Evolutionary conservation across 2,888 invertebrate species (phyloP).

Genomic region (Exephanes ischioxanthus): DNA sequence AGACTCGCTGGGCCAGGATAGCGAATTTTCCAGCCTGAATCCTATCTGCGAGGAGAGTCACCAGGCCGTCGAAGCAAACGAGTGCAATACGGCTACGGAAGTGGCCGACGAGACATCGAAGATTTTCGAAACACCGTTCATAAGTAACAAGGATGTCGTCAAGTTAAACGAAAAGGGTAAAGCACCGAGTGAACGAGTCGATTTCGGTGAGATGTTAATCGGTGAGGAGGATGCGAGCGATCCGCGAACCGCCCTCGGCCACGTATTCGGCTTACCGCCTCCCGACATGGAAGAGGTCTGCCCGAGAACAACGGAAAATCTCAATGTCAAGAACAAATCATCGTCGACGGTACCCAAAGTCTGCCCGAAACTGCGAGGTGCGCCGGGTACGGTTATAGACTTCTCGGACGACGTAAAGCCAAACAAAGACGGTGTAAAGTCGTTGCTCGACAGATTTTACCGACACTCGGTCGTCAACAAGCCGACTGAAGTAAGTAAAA

Average conservation of each 20-base stretch:
- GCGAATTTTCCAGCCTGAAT: constrained; percentile 21
- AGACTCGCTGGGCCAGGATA: constrained; percentile 3
- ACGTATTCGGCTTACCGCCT: constrained; percentile 65
- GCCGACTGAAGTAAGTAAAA: constrained; percentile 83
- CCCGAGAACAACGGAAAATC: background rate
- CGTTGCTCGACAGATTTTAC: constrained; percentile 90
- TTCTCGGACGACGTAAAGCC: constrained; percentile 86
- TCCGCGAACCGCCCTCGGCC: constrained; percentile 25
- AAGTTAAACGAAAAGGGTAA: constrained; percentile 57
- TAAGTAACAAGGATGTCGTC: constrained; percentile 61
- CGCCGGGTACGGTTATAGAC: constrained; percentile 88
- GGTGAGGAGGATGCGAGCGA: background rate
- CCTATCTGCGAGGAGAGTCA: background rate
- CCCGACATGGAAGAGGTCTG: constrained; percentile 67
- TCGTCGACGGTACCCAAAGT: constrained; percentile 65
- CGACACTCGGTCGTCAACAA: constrained; percentile 88
- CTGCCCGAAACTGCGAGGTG: constrained; percentile 86
- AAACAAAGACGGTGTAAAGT: constrained; percentile 87
- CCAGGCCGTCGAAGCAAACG: background rate
- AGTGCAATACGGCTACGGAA: background rate
- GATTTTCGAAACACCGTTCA: constrained; percentile 67
- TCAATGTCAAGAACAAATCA: constrained; percentile 37
- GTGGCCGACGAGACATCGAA: background rate
- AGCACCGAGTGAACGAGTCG: background rate
- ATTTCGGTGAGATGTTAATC: background rate